A percentile compares a stretch with the other conserved stretches of the same genome.
These are phyloP conservation scores for Tarsius wallacei DNA, from an alignment of 2,797 vertebrate species.

Conservation along the genomic window DNA sequence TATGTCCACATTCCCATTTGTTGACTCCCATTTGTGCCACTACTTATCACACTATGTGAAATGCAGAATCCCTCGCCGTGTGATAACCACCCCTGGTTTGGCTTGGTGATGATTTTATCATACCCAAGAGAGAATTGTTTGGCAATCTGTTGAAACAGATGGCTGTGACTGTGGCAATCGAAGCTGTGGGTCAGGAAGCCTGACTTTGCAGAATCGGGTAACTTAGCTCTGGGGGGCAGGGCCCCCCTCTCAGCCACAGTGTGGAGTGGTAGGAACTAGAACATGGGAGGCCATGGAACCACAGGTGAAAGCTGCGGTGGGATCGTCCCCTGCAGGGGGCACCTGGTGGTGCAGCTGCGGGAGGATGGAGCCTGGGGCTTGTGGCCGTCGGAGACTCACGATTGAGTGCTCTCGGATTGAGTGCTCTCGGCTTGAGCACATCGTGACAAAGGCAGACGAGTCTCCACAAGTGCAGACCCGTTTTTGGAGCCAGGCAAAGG, in stretches of 20 bases:
- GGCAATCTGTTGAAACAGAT: not conserved
- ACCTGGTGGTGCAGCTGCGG: too few species aligned
- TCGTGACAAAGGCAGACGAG: too few species aligned
- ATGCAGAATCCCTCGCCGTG: not conserved
- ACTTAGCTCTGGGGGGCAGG: too few species aligned
- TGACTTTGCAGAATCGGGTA: not conserved
- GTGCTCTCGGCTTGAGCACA: too few species aligned
- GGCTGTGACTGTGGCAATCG: not conserved
- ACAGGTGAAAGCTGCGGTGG: not conserved
- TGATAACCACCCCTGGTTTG: too few species aligned
- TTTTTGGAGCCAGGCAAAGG: too few species aligned
- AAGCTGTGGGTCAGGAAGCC: not conserved
- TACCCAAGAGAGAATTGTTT: not conserved
- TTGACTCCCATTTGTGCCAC: constrained; percentile 1
- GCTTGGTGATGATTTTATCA: constrained; percentile 22
- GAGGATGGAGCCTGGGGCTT: too few species aligned
- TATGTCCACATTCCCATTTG: not conserved
- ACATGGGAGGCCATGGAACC: not conserved
- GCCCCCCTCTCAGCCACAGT: not conserved
- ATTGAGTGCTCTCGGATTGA: too few species aligned
- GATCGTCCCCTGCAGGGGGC: too few species aligned
- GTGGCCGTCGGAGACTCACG: too few species aligned
- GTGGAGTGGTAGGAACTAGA: not conserved
- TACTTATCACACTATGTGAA: not conserved
- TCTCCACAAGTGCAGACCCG: too few species aligned